Conservation (phyloP, 2,888 invertebrate species). For the Prosapia bicincta region DNA sequence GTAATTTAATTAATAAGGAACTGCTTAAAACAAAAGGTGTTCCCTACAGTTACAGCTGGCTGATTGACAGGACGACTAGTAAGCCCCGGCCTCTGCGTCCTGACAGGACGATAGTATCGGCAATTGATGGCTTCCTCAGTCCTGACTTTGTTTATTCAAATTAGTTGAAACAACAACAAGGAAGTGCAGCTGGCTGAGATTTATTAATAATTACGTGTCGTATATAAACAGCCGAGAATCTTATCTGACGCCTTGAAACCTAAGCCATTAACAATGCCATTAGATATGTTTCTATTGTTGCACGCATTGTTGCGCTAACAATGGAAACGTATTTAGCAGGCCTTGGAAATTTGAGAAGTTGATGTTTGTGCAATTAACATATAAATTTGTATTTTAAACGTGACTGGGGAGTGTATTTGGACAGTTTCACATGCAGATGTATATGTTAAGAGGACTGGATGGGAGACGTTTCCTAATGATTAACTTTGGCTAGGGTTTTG, state of each 20-base stretch:
- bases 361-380: neutral
- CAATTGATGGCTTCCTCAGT: neutral
- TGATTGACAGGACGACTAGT: neutral
- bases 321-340: neutral
- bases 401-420: no score
- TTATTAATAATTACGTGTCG: neutral
- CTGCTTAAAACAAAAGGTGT: neutral
- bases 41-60: neutral
- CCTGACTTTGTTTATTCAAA: neutral
- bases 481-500: no score
- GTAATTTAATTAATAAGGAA: neutral
- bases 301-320: neutral
- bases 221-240: neutral
- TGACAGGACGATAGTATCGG: neutral
- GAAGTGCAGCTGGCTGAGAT: neutral
- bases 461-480: no score
- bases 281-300: neutral
- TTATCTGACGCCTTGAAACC: neutral
- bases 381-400: neutral
- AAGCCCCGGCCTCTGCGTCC: no score
- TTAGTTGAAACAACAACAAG: neutral
- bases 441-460: no score
- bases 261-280: neutral
- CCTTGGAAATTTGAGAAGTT: neutral
- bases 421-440: no score